A percentile compares a stretch with the other conserved stretches of the same genome.
Evolutionary conservation across 2,888 invertebrate species (phyloP).

Genomic region (Camptogramma bilineatum): DNA sequence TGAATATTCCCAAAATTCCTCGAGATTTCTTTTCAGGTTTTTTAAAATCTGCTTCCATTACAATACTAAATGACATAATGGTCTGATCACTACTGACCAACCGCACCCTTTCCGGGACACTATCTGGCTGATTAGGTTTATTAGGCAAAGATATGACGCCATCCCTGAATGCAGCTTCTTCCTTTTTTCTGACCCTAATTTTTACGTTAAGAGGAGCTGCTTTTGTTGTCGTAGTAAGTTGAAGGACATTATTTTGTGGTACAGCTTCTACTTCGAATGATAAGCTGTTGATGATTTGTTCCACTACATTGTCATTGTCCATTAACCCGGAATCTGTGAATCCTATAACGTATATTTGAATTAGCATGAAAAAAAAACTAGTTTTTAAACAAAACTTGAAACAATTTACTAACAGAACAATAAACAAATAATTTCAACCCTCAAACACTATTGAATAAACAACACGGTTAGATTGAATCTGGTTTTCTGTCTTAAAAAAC

Average conservation of each 20-base stretch:
- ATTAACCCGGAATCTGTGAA: constrained; percentile 48
- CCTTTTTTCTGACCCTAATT: constrained; percentile 67
- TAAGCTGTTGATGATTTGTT: constrained; percentile 61
- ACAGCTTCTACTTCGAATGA: constrained; percentile 69
- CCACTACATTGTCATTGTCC: constrained; percentile 53
- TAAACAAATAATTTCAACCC: constrained; percentile 48
- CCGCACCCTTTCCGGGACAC: constrained; percentile 54
- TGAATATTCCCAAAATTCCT: constrained; percentile 57
- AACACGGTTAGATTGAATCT: constrained; percentile 67
- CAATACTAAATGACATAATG: constrained; percentile 71
- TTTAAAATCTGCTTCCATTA: constrained; percentile 61
- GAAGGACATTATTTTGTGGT: constrained; percentile 51
- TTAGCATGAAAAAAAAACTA: constrained; percentile 5
- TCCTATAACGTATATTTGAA: neutral
- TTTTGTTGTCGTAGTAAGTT: constrained; percentile 47
- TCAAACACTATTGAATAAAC: constrained; percentile 74
- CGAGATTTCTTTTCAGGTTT: constrained; percentile 53
- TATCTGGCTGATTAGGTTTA: constrained; percentile 31
- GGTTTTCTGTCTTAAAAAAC: constrained; percentile 38
- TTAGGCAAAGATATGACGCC: constrained; percentile 59
- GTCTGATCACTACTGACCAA: constrained; percentile 72
- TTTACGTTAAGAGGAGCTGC: constrained; percentile 66
- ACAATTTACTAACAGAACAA: constrained; percentile 22
- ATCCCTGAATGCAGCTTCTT: constrained; percentile 47
- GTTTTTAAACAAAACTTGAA: constrained; percentile 22